Evolutionary conservation across 2,888 invertebrate genomes (phyloP).

Genomic region (Lydus trimaculatus): DNA sequence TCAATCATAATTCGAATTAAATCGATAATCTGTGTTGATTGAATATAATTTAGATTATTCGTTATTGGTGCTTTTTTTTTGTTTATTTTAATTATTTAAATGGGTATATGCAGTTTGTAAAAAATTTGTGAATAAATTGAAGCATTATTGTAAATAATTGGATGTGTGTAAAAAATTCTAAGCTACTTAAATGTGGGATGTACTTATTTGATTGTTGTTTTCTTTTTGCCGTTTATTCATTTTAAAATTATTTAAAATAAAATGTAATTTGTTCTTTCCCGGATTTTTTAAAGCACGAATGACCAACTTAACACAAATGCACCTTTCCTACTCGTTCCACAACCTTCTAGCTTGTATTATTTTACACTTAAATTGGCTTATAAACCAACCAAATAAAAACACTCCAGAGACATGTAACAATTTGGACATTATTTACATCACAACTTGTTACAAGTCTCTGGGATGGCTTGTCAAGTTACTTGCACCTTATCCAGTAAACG

Average conservation of each 20-base stretch:
- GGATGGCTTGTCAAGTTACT: too few species aligned
- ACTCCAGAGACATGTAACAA: too few species aligned
- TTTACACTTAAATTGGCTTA: too few species aligned
- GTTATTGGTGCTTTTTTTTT: neutral
- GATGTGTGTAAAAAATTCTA: neutral
- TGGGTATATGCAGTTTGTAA: neutral
- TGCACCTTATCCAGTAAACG: too few species aligned
- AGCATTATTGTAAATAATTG: neutral
- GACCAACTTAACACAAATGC: too few species aligned
- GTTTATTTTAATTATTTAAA: neutral
- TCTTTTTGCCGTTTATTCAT: neutral
- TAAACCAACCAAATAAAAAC: too few species aligned
- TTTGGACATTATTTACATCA: too few species aligned
- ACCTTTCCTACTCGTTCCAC: too few species aligned
- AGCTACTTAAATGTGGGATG: slow-evolving; percentile 2
- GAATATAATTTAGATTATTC: neutral
- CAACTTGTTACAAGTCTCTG: too few species aligned
- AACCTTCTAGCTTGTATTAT: too few species aligned
- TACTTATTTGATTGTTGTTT: slow-evolving; percentile 1
- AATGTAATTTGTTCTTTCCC: too few species aligned
- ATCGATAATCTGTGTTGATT: neutral
- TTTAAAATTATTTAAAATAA: slow-evolving; percentile 5
- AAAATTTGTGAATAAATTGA: neutral
- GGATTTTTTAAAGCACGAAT: too few species aligned
- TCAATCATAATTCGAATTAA: neutral